These are phyloP conservation scores for Vultur gryphus DNA, from an alignment of 2,797 vertebrate species.

Conservation along the genomic window DNA sequence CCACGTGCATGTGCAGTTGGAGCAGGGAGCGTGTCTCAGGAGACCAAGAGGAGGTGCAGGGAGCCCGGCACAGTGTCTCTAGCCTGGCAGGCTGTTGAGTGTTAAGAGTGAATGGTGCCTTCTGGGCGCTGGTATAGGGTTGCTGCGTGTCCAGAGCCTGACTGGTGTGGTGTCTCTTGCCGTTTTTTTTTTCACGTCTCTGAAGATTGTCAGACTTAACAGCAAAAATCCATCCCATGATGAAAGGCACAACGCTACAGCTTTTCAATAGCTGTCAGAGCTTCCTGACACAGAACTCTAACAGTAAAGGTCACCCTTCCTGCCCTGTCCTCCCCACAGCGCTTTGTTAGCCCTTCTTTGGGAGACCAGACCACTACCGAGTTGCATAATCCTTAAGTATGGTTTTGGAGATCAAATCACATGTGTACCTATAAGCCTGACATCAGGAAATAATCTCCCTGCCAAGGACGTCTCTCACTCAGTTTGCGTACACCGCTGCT, in stretches of 20 bases:
- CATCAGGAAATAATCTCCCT: conserved; percentile 19
- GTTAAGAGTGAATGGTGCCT: background rate
- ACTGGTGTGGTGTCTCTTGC: background rate
- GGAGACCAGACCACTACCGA: background rate
- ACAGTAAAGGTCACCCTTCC: background rate
- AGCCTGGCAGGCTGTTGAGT: background rate
- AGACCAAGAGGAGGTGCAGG: fast-evolving
- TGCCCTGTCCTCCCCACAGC: background rate
- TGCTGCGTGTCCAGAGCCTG: background rate
- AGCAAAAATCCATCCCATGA: background rate
- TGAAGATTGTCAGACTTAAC: background rate
- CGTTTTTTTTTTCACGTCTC: background rate
- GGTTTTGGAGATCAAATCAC: background rate
- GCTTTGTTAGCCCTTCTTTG: background rate
- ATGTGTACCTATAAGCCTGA: background rate
- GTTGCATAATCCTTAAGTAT: background rate
- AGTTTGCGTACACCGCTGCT: background rate
- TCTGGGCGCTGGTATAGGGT: background rate
- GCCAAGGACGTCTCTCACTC: background rate
- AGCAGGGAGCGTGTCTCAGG: background rate
- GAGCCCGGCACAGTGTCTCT: background rate
- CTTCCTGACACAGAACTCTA: background rate
- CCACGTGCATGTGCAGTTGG: fast-evolving
- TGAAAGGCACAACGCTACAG: background rate
- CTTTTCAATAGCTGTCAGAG: background rate